Conservation (phyloP, 1,140 invertebrate species). For the Magallana gigas region DNA sequence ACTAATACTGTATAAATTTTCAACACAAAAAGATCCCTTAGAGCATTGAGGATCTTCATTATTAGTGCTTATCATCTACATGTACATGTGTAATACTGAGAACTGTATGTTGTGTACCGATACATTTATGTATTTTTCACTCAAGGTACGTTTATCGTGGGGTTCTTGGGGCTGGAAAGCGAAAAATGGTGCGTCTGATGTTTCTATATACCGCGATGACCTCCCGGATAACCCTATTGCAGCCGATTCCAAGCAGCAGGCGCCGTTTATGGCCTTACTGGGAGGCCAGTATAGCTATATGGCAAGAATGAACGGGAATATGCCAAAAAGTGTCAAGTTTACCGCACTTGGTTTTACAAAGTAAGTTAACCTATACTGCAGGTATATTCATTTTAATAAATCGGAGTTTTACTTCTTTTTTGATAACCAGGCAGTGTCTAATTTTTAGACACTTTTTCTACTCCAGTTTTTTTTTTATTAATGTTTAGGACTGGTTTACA, state of each 20-base stretch:
- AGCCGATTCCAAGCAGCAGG: neutral
- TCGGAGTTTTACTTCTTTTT: neutral
- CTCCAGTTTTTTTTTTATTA: too few species aligned
- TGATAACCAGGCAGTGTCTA: neutral
- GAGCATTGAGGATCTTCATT: too few species aligned
- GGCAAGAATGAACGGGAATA: neutral
- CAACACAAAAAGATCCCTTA: too few species aligned
- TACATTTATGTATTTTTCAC: neutral
- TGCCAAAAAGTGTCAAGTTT: neutral
- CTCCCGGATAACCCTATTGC: constrained; percentile 5
- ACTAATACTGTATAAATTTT: too few species aligned
- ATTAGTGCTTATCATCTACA: too few species aligned
- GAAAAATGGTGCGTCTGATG: neutral
- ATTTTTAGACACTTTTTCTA: too few species aligned
- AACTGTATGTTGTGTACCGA: too few species aligned
- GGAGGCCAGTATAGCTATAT: constrained; percentile 27
- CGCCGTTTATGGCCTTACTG: constrained; percentile 24
- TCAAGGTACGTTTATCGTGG: neutral
- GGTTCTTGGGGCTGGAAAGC: neutral
- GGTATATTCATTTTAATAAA: neutral
- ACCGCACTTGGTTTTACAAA: neutral
- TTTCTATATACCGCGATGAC: constrained; percentile 11
- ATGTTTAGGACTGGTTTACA: too few species aligned
- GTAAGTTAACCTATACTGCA: neutral
- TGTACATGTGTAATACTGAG: too few species aligned